These are phyloP conservation scores for Elmis aenea DNA, from an alignment of 2,888 invertebrate species.

Conservation along the genomic window DNA sequence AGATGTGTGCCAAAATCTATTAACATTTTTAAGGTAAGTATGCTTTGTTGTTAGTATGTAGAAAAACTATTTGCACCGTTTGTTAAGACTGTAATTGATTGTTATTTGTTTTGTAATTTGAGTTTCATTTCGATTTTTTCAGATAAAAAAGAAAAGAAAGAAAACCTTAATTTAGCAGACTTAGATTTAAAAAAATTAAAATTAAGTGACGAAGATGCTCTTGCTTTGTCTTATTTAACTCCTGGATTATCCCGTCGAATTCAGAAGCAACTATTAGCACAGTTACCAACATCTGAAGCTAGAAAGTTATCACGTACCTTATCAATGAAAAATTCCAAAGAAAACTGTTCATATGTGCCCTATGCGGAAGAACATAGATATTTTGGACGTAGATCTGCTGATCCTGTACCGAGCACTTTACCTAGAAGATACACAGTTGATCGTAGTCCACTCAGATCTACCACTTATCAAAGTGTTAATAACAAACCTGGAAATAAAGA, in stretches of 20 bases:
- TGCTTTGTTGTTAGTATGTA: constrained; percentile 12
- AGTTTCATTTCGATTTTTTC: constrained; percentile 24
- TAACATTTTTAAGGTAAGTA: constrained; percentile 40
- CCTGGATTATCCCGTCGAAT: constrained; percentile 67
- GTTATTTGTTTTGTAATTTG: too few species aligned
- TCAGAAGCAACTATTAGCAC: constrained; percentile 65
- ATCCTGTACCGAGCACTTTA: constrained; percentile 38
- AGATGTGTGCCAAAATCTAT: constrained; percentile 45
- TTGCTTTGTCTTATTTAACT: constrained; percentile 64
- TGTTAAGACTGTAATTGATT: too few species aligned
- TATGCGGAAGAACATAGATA: constrained; percentile 9
- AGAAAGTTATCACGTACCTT: constrained; percentile 62
- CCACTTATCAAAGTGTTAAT: constrained; percentile 1
- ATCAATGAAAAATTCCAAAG: constrained; percentile 45
- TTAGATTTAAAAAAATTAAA: constrained; percentile 65
- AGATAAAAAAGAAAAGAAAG: constrained; percentile 38
- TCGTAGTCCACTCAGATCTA: constrained; percentile 22
- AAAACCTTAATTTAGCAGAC: constrained; percentile 47
- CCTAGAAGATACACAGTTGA: constrained; percentile 46
- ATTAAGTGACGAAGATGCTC: constrained; percentile 65
- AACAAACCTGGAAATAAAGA: neutral
- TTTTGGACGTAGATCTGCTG: constrained; percentile 25
- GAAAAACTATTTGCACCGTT: too few species aligned
- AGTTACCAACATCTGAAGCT: constrained; percentile 65
- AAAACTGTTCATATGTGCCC: constrained; percentile 14